Evolutionary conservation across 1,140 invertebrate genomes (phyloP).

Genomic region (Lordiphosa stackelbergi): DNA sequence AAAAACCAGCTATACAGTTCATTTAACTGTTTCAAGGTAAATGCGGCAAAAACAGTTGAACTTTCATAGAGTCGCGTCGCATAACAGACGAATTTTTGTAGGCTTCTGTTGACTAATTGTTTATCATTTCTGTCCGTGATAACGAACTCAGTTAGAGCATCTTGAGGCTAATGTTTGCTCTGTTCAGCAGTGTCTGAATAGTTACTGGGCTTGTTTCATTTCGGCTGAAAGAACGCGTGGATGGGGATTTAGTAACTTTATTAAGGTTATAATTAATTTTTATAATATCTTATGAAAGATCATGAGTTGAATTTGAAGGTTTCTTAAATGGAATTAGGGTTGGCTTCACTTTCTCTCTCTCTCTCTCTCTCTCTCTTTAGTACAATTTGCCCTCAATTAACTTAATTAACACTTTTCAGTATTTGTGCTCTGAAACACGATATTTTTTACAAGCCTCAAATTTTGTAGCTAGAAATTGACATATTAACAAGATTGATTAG

Average conservation of each 20-base stretch:
- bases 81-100: conserved; percentile 2
- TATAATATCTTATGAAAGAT: conserved; percentile 1
- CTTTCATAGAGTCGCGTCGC: conserved; percentile 25
- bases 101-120: conserved; percentile 20
- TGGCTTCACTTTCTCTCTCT: not conserved
- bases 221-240: conserved; percentile 1
- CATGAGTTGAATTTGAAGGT: conserved; percentile 1
- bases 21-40: conserved; percentile 37
- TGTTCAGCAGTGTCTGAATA: not conserved
- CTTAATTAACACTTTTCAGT: conserved; percentile 48
- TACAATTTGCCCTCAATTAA: conserved; percentile 5
- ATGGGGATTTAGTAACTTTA: conserved; percentile 2
- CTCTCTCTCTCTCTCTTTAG: not conserved
- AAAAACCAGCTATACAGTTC: conserved; percentile 22
- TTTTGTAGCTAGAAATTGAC: conserved; percentile 55
- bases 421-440: conserved; percentile 20
- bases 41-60: conserved; percentile 8
- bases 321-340: not conserved
- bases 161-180: conserved; percentile 4
- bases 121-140: not conserved
- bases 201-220: not conserved
- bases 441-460: conserved; percentile 35
- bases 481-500: conserved; percentile 68
- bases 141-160: not conserved
- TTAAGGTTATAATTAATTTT: not conserved